A percentile compares a stretch with the other conserved stretches of the same genome.
phyloP scores from a whole-genome alignment of 1,140 invertebrate genomes.

The Drusus annulatus region DNA sequence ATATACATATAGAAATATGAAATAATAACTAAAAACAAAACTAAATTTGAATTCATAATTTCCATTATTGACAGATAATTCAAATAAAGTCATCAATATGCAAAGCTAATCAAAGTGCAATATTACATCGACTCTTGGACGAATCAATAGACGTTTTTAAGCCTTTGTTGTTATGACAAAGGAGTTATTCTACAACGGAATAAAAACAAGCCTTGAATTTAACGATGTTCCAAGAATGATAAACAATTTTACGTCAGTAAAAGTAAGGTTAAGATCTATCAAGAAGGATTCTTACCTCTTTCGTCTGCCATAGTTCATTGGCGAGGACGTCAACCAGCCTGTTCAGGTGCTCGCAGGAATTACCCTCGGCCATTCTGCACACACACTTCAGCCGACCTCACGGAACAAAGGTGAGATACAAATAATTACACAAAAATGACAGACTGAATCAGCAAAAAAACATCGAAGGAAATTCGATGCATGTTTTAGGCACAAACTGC shows the following conservation, averaged over 20 bases:
- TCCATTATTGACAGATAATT: too few species aligned
- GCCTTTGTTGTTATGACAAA: background rate
- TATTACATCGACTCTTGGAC: too few species aligned
- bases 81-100: too few species aligned
- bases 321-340: constrained; percentile 64
- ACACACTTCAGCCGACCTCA: background rate
- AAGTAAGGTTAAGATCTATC: constrained; percentile 65
- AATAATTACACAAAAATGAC: constrained; percentile 40
- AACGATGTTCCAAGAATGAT: background rate
- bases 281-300: constrained; percentile 64
- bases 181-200: background rate
- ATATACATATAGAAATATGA: too few species aligned
- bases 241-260: constrained; percentile 34
- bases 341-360: constrained; percentile 66
- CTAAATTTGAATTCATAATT: too few species aligned
- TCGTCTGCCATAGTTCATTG: constrained; percentile 66
- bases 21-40: too few species aligned
- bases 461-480: constrained; percentile 31
- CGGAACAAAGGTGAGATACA: constrained; percentile 30
- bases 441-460: constrained; percentile 51
- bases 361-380: constrained; percentile 14
- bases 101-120: too few species aligned
- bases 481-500: constrained; percentile 20
- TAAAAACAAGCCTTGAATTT: constrained; percentile 5
- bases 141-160: background rate